Base-by-base conservation (phyloP, 2,888 invertebrate genomes). In the Phorcus lineatus region DNA sequence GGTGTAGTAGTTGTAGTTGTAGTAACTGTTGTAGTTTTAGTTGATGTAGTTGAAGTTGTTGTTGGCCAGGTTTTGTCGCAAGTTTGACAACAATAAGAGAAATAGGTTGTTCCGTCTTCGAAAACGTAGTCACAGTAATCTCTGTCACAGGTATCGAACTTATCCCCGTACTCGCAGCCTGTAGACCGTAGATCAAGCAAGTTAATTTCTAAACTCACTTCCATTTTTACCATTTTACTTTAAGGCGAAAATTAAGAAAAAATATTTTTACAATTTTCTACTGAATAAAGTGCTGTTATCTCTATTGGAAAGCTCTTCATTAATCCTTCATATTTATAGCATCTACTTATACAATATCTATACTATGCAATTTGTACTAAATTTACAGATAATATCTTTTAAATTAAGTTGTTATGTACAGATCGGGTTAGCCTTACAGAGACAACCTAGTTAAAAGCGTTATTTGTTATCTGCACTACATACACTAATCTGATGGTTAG, bases 81-180 rank as follows among this genome's bases (percentile, higher is more conserved):
- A 17, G 82, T 85, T 53, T 81, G 81, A 76, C 84, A 85, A 55
- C 84, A 85, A 11, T 57, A 52, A 19, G 17, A 22, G 11, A 47
- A 9, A 66, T 78, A 78, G 7, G 40, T 62, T 28, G 62, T 66
- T 22, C 77, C 77, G n/a, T 28, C 53, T 1, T 22, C 22, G 66
- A 13, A 52, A 2, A 40, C 52, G 47, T 9, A 52, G 53, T 66
- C 77, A 47, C 77, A 78, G 11, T 19, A 40, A 19, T 7, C 4
- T 2, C 7, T 4, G 16, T 28, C 9, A 52, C 77, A 78, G 16
- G 40, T 53, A 22, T 0, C 19, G 53, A 40, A 62, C 47, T 53
- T 62, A 66, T 78, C 52, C 6, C 77, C 77, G 52, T 78, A 78
- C 52, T 62, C 66, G 28, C 77, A 78, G 6, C 67, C 77, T 78